Conservation (phyloP, 2,888 invertebrate species). For the Tuta absoluta region DNA sequence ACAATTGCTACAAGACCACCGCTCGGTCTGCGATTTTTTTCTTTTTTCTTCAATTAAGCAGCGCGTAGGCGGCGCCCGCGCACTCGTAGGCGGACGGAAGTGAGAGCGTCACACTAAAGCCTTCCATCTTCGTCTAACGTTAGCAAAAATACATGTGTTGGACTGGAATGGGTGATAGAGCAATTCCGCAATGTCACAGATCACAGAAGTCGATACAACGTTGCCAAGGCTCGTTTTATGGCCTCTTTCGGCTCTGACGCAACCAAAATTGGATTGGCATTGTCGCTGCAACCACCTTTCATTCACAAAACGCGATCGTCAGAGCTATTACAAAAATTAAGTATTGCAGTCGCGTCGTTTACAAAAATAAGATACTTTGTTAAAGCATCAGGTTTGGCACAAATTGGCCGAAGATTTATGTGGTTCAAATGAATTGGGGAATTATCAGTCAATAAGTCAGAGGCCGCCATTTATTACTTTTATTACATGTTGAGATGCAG, state of each 20-base stretch:
- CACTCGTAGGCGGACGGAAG: slow-evolving; percentile 78
- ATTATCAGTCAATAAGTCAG: slow-evolving; percentile 34
- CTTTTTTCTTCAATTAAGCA: slow-evolving; percentile 52
- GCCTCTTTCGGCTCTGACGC: slow-evolving; percentile 75
- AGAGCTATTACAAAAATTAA: slow-evolving; percentile 52
- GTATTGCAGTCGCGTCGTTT: slow-evolving; percentile 60
- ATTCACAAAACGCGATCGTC: slow-evolving; percentile 60
- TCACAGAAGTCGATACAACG: slow-evolving; percentile 62
- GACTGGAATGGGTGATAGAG: slow-evolving; percentile 56
- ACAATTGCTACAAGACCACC: slow-evolving; percentile 65
- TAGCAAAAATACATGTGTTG: slow-evolving; percentile 46
- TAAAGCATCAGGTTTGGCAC: slow-evolving; percentile 29
- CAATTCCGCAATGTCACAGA: slow-evolving; percentile 71
- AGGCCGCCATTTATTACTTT: slow-evolving; percentile 21
- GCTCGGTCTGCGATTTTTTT: slow-evolving; percentile 67
- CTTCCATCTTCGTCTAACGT: slow-evolving; percentile 68
- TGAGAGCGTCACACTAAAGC: slow-evolving; percentile 70
- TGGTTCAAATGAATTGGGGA: slow-evolving; percentile 53
- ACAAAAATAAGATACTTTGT: slow-evolving; percentile 16
- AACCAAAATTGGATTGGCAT: slow-evolving; percentile 57
- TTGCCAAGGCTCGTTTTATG: slow-evolving; percentile 74
- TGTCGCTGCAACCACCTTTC: slow-evolving; percentile 48
- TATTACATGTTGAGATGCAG: slow-evolving; percentile 21
- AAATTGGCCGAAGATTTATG: slow-evolving; percentile 52
- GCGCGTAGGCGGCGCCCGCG: slow-evolving; percentile 69